These are phyloP conservation scores for Hymenochirus boettgeri DNA, from an alignment of 2,113 vertebrate genomes.

Conservation along the genomic window DNA sequence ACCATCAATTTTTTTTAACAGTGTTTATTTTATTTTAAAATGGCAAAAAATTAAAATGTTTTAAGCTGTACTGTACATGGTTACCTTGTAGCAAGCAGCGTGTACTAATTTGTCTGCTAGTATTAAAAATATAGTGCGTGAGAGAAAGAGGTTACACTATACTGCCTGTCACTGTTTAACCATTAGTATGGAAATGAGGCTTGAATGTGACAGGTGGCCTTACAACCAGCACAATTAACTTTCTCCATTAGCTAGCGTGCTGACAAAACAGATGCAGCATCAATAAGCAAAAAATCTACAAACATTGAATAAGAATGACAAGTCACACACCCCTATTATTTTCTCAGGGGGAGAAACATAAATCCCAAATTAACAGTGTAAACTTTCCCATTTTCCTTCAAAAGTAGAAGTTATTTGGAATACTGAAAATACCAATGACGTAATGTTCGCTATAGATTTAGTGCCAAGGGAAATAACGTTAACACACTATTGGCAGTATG, in stretches of 20 bases:
- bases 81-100: too few species aligned
- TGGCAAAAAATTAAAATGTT: too few species aligned
- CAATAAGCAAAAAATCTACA: constrained; percentile 68
- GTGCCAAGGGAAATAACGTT: too few species aligned
- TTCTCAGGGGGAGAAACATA: constrained; percentile 62
- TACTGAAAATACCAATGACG: too few species aligned
- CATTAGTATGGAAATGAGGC: constrained; percentile 93
- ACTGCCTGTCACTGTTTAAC: constrained; percentile 76
- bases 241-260: constrained; percentile 82
- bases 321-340: constrained; percentile 71
- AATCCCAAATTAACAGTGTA: constrained; percentile 52
- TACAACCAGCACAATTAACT: constrained; percentile 94
- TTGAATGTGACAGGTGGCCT: constrained; percentile 90
- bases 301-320: constrained; percentile 65
- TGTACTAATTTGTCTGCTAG: constrained; percentile 68
- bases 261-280: constrained; percentile 83
- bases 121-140: constrained; percentile 50
- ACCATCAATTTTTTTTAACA: too few species aligned
- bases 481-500: too few species aligned
- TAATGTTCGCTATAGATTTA: too few species aligned
- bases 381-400: too few species aligned
- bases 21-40: too few species aligned
- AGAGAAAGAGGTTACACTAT: constrained; percentile 50
- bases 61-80: too few species aligned
- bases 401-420: too few species aligned